These are phyloP conservation scores for Remorina albescens DNA, from an alignment of 2,797 vertebrate genomes.

Conservation along the genomic window DNA sequence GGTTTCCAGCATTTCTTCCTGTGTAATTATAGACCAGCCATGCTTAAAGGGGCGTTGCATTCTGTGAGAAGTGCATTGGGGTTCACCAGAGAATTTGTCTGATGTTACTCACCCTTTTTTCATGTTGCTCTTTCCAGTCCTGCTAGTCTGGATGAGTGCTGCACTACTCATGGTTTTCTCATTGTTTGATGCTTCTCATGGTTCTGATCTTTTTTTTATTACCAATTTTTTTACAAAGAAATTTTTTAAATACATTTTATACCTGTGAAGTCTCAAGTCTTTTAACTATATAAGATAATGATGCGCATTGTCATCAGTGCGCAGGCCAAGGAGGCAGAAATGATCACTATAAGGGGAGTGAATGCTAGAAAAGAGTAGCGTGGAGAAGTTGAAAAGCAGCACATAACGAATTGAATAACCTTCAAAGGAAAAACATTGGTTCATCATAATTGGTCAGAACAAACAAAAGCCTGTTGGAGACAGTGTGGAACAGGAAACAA, in stretches of 20 bases:
- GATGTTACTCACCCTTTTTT: conserved; percentile 80
- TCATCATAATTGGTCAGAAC: neutral
- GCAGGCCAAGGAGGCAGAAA: neutral
- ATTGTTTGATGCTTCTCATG: conserved; percentile 17
- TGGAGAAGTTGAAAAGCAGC: neutral
- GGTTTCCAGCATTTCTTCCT: conserved; percentile 82
- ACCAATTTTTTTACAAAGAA: neutral
- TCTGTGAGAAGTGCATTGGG: conserved; percentile 72
- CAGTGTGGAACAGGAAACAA: neutral
- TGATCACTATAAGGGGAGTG: neutral
- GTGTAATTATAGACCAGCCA: conserved; percentile 85
- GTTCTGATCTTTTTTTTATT: neutral
- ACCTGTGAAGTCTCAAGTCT: neutral
- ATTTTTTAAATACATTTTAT: neutral
- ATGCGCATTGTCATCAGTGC: neutral
- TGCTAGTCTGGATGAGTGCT: conserved; percentile 50
- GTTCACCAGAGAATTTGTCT: conserved; percentile 77
- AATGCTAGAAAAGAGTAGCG: neutral
- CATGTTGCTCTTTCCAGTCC: conserved; percentile 48
- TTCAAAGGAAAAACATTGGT: neutral
- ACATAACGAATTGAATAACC: neutral
- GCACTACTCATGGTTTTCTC: conserved; percentile 40
- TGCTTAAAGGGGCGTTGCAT: conserved; percentile 80
- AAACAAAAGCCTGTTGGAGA: conserved; percentile 4
- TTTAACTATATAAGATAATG: neutral